These are phyloP conservation scores for Craseonycteris thonglongyai DNA, from an alignment of 2,113 vertebrate species.

Conservation along the genomic window DNA sequence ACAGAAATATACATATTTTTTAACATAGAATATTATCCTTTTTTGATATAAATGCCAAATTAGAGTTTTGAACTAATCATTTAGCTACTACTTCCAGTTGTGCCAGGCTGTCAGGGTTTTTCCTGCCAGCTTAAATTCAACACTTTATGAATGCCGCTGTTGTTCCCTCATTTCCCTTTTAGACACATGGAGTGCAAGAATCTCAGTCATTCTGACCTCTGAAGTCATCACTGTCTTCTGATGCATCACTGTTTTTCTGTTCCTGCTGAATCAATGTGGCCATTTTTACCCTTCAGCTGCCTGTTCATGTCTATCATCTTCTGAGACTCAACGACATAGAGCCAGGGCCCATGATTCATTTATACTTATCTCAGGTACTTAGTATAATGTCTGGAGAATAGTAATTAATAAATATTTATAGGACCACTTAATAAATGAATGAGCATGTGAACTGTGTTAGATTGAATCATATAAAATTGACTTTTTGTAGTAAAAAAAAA, in stretches of 20 bases:
- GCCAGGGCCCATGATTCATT: not conserved
- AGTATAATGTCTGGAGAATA: not conserved
- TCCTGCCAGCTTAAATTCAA: not conserved
- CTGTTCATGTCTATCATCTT: not conserved
- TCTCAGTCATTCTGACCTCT: not conserved
- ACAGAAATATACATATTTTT: not conserved
- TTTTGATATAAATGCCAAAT: not conserved
- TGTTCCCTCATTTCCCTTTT: not conserved
- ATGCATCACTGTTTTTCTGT: not conserved
- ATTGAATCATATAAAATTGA: not conserved
- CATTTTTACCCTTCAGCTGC: not conserved
- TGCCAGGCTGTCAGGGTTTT: not conserved
- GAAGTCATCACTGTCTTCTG: not conserved
- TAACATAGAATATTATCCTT: not conserved
- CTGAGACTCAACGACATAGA: not conserved
- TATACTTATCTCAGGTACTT: not conserved
- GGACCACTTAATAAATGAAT: not conserved
- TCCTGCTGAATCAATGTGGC: not conserved
- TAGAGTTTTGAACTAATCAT: not conserved
- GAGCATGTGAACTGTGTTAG: not conserved
- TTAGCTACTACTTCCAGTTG: not conserved
- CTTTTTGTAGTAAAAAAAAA: not conserved
- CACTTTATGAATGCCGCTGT: not conserved
- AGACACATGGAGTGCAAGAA: not conserved
- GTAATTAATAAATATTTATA: not conserved